phyloP scores from a whole-genome alignment of 2,888 invertebrate species.

The Aspidapion aeneum region DNA sequence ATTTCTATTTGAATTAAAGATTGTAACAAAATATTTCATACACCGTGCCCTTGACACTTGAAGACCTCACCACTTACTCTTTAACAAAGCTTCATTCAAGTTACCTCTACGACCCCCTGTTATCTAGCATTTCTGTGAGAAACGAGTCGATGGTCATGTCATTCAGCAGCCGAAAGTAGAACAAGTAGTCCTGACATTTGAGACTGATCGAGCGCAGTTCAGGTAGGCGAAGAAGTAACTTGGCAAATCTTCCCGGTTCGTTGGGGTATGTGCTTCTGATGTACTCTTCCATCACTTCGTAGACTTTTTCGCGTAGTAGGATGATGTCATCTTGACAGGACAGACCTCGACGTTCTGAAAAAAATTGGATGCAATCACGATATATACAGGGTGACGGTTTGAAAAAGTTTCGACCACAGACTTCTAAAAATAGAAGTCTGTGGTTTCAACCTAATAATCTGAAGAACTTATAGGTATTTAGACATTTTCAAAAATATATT shows the following conservation, averaged over 20 bases:
- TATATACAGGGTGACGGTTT: too few relatives aligned
- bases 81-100: too few relatives aligned
- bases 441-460: not conserved
- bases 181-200: conserved; percentile 91
- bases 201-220: conserved; percentile 88
- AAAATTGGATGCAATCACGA: conserved; percentile 11
- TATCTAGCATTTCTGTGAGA: conserved; percentile 77
- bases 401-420: too few relatives aligned
- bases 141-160: conserved; percentile 83
- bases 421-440: too few relatives aligned
- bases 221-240: conserved; percentile 84
- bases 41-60: too few relatives aligned
- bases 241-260: conserved; percentile 94
- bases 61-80: too few relatives aligned
- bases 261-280: conserved; percentile 82
- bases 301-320: conserved; percentile 89
- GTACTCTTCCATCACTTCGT: conserved; percentile 94
- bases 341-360: conserved; percentile 72
- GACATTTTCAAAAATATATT: too few relatives aligned
- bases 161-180: conserved; percentile 85
- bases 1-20: too few relatives aligned
- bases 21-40: too few relatives aligned
- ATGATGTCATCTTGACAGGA: conserved; percentile 80
- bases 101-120: conserved; percentile 35
- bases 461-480: too few relatives aligned